Conservation (phyloP, 2,113 vertebrate genomes). For the Eleginops maclovinus region DNA sequence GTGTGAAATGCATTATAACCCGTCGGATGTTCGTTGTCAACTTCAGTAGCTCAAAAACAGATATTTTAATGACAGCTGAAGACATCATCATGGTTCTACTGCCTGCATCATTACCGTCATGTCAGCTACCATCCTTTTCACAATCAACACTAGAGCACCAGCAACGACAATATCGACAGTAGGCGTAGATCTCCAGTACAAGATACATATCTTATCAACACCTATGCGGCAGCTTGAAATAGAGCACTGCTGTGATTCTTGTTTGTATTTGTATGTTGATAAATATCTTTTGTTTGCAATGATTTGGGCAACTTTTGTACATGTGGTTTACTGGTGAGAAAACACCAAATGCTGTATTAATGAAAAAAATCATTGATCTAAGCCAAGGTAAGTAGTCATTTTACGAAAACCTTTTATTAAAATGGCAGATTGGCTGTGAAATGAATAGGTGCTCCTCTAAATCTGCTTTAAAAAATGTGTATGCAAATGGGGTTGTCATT, state of each 20-base stretch:
- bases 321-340: neutral
- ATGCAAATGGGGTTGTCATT: neutral
- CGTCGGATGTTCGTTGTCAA: conserved; percentile 64
- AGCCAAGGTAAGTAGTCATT: neutral
- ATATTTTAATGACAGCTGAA: conserved; percentile 63
- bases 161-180: conserved; percentile 15
- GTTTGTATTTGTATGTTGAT: neutral
- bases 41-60: conserved; percentile 52
- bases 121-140: conserved; percentile 39
- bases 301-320: neutral
- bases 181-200: neutral
- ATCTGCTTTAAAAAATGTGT: neutral
- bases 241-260: neutral
- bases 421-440: neutral
- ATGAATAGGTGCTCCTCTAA: conserved; percentile 5
- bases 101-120: conserved; percentile 36
- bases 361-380: conserved; percentile 1
- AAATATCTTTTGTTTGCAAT: conserved; percentile 2
- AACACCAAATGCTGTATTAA: neutral
- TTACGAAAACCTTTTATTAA: conserved; percentile 4
- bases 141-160: neutral
- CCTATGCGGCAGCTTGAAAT: neutral
- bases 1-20: conserved; percentile 74
- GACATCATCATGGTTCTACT: conserved; percentile 36
- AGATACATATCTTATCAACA: conserved; percentile 2